Evolutionary conservation across 1,140 invertebrate genomes (phyloP), one percentile per base, ranked within the genome.

Genomic region (Medauroidea extradentata): DNA sequence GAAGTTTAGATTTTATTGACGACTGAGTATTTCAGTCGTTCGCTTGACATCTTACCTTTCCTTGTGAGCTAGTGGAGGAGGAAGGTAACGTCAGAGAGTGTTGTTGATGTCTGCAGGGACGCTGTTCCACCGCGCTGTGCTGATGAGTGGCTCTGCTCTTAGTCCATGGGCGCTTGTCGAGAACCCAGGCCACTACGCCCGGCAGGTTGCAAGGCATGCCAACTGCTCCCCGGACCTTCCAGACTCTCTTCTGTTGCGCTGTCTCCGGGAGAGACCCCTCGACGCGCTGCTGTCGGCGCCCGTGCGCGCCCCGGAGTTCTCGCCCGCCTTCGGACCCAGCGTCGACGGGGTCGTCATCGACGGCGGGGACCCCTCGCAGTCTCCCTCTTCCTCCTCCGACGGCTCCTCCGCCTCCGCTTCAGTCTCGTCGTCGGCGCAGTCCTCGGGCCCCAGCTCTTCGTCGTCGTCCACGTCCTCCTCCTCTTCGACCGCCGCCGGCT

Each of bases 131-230:
- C 86, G 94, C 64, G 93, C 92, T 5, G 87, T 98, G 55, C 80
- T 98, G 23, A 94, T 97, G 90, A 94, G 91, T 21, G 96, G 96
- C 0, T 95, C 94, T 16, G 94, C 94, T 0, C 80, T 98, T 29
- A 92, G 91, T 63, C 93, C 91, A 0, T 96, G 91, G 92, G 94
- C 94, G 0, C 75, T 96, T 59, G 90, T 94, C 50, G 85, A 89
- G 64, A 90, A 94, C 65, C 92, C 94, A 0, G 84, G 88, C 53
- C 85, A 87, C 68, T 94, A 94, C 69, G 91, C 94, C 0, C 84
- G 86, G 42, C 85, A 93, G 72, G 86, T 97, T 59, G 91, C 92
- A 8, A 84, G 85, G 64, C 86, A 89, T 65, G 87, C 93, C 16
- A 94, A 94, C 74, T 96, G 94, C 74, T 90, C 90, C 14, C 84